Conservation (phyloP, 2,113 vertebrate genomes). For the Chascanopsetta lugubris region DNA sequence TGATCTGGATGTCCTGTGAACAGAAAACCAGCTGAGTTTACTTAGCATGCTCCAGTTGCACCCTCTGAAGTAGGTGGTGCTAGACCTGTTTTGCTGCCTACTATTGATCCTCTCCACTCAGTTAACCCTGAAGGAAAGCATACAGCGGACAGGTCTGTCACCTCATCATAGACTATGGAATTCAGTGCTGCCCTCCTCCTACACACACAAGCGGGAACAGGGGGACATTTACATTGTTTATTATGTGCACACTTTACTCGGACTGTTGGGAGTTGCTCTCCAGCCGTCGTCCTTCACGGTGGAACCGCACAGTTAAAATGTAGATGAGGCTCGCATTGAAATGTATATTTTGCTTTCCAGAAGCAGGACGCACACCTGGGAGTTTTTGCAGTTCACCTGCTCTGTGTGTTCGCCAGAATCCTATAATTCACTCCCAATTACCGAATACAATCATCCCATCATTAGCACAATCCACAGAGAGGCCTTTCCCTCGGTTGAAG, state of each 20-base stretch:
- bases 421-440: conserved; percentile 3
- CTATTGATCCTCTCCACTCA: conserved; percentile 11
- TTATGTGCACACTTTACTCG: neutral
- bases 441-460: conserved; percentile 17
- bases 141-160: too few species aligned
- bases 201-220: neutral
- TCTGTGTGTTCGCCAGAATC: conserved; percentile 16
- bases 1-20: neutral
- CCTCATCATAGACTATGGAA: neutral
- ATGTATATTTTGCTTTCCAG: neutral
- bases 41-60: conserved; percentile 12
- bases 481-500: neutral
- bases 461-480: conserved; percentile 14
- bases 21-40: conserved; percentile 11
- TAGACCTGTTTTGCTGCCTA: conserved; percentile 14
- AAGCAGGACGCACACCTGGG: conserved; percentile 2
- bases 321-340: too few species aligned
- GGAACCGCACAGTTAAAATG: neutral
- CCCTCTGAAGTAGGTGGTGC: neutral
- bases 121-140: conserved; percentile 7
- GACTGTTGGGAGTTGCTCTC: neutral
- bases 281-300: neutral
- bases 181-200: neutral
- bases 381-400: conserved; percentile 9
- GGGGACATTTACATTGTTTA: neutral